Percentiles rank a stretch among this genome's conserved stretches.
These are phyloP conservation scores for Achroia grisella DNA, from an alignment of 1,140 invertebrate species.

Conservation along the genomic window DNA sequence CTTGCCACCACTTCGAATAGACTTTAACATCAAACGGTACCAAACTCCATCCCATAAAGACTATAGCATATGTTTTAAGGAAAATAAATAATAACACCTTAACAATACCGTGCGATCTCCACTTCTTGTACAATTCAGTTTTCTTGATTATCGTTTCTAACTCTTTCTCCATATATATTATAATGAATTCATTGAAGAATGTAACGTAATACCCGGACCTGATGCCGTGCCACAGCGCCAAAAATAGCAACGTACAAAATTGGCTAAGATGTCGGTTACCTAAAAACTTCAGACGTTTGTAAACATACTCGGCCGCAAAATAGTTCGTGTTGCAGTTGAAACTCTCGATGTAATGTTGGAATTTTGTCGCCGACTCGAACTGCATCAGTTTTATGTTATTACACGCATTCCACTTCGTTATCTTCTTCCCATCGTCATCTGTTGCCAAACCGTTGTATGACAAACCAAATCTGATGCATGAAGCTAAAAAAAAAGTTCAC, in stretches of 20 bases:
- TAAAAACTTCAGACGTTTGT: slow-evolving; percentile 93
- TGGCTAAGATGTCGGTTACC: slow-evolving; percentile 91
- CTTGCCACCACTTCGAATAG: slow-evolving; percentile 58
- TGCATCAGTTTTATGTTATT: slow-evolving; percentile 86
- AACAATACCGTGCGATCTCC: slow-evolving; percentile 52
- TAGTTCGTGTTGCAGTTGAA: slow-evolving; percentile 96
- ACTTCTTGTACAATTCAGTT: slow-evolving; percentile 62
- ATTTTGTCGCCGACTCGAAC: slow-evolving; percentile 86
- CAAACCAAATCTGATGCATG: slow-evolving; percentile 80
- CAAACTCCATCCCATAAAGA: slow-evolving; percentile 91
- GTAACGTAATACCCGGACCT: slow-evolving; percentile 93
- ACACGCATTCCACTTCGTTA: slow-evolving; percentile 86
- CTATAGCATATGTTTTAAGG: slow-evolving; percentile 83
- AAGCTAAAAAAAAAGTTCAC: slow-evolving; percentile 49
- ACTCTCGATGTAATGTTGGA: slow-evolving; percentile 88
- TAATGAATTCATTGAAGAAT: slow-evolving; percentile 93
- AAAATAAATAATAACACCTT: slow-evolving; percentile 72
- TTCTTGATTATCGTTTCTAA: slow-evolving; percentile 72
- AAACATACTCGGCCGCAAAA: slow-evolving; percentile 94
- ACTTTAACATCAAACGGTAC: slow-evolving; percentile 86
- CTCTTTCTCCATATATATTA: slow-evolving; percentile 91
- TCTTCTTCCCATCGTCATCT: slow-evolving; percentile 45
- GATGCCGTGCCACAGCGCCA: slow-evolving; percentile 95
- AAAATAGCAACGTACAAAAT: slow-evolving; percentile 84
- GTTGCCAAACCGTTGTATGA: slow-evolving; percentile 85